Evolutionary conservation across 2,113 vertebrate species (phyloP).

Genomic region (Otis tarda): DNA sequence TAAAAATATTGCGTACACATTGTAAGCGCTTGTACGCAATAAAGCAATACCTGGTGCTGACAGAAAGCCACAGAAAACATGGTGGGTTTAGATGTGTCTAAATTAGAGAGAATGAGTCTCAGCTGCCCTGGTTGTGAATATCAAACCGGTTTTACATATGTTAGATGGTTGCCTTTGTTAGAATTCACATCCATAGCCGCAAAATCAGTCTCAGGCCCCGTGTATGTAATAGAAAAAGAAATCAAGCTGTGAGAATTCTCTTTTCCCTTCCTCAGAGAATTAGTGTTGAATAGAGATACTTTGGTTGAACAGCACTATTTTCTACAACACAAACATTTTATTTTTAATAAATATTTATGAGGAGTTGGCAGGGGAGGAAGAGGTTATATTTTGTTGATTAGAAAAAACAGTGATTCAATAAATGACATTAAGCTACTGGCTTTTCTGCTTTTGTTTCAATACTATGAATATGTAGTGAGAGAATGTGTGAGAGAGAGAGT

Average conservation of each 20-base stretch:
- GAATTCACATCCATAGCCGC: slow-evolving; percentile 6
- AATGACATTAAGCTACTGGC: slow-evolving; percentile 60
- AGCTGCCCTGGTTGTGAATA: neutral
- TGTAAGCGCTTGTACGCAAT: neutral
- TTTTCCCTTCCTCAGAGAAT: slow-evolving; percentile 47
- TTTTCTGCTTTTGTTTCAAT: slow-evolving; percentile 69
- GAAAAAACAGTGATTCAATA: slow-evolving; percentile 62
- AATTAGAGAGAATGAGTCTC: neutral
- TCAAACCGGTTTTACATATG: neutral
- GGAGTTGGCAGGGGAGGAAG: slow-evolving; percentile 44
- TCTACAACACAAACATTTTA: slow-evolving; percentile 59
- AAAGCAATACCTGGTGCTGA: neutral
- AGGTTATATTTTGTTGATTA: slow-evolving; percentile 68
- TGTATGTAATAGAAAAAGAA: slow-evolving; percentile 20
- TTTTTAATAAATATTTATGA: slow-evolving; percentile 68
- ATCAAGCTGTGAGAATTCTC: slow-evolving; percentile 47
- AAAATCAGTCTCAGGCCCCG: slow-evolving; percentile 9
- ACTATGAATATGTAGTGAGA: slow-evolving; percentile 66
- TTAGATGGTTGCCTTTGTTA: slow-evolving; percentile 27
- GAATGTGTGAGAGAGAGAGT: neutral
- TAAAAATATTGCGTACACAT: neutral
- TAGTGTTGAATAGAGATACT: slow-evolving; percentile 48
- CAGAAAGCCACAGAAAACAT: neutral
- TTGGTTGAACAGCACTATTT: slow-evolving; percentile 57
- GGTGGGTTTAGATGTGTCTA: neutral